Evolutionary conservation across 1,140 invertebrate species (phyloP).

Genomic region (Scaptomyza graminum): DNA sequence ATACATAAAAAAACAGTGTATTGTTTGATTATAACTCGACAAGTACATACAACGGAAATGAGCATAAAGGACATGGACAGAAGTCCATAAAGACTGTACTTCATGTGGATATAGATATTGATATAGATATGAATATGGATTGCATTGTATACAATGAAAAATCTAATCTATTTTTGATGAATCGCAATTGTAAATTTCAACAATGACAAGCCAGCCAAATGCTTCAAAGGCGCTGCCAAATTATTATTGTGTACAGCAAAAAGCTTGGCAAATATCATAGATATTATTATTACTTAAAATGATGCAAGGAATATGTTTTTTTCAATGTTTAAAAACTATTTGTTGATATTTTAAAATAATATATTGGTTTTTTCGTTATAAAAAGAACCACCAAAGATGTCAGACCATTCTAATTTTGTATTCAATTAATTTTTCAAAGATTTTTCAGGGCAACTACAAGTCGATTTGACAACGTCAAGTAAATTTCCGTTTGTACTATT

Average conservation of each 20-base stretch:
- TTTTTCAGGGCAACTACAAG: slow-evolving; percentile 3
- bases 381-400: no score
- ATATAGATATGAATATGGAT: slow-evolving; percentile 34
- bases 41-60: slow-evolving; percentile 40
- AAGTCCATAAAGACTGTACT: slow-evolving; percentile 29
- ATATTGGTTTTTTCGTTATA: no score
- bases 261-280: neutral
- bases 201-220: slow-evolving; percentile 42
- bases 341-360: neutral
- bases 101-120: slow-evolving; percentile 21
- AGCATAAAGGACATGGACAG: slow-evolving; percentile 16
- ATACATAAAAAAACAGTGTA: slow-evolving; percentile 46
- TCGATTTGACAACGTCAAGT: neutral
- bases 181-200: slow-evolving; percentile 71
- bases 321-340: neutral
- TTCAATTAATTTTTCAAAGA: no score
- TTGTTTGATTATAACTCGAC: slow-evolving; percentile 53
- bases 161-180: slow-evolving; percentile 79
- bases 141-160: slow-evolving; percentile 58
- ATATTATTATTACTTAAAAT: neutral
- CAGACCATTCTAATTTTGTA: no score
- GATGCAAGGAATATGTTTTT: neutral
- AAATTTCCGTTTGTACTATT: neutral
- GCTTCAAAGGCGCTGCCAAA: slow-evolving; percentile 45
- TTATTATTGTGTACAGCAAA: slow-evolving; percentile 30